These are phyloP conservation scores for Chelonus insularis DNA, from an alignment of 1,140 invertebrate genomes.

Conservation along the genomic window DNA sequence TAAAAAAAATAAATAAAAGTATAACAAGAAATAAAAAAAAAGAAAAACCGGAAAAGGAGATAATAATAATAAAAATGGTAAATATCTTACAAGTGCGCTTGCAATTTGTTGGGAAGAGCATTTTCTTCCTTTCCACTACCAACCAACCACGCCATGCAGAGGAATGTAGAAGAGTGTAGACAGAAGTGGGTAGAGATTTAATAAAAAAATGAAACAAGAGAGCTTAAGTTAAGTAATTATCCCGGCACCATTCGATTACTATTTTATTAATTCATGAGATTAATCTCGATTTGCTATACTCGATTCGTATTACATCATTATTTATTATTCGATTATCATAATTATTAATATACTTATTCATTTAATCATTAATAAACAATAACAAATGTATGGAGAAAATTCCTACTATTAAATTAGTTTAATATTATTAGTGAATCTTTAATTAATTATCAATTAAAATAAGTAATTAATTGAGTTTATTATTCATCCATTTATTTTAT, in stretches of 20 bases:
- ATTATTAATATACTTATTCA: neutral
- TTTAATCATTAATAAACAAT: neutral
- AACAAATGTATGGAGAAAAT: neutral
- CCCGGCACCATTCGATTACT: slow-evolving; percentile 52
- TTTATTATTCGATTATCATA: neutral
- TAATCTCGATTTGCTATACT: slow-evolving; percentile 33
- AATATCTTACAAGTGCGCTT: slow-evolving; percentile 71
- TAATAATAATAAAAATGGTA: slow-evolving; percentile 58
- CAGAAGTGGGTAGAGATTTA: slow-evolving; percentile 60
- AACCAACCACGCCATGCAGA: slow-evolving; percentile 66
- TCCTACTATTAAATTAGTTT: neutral
- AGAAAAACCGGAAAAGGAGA: neutral
- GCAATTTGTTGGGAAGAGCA: slow-evolving; percentile 71
- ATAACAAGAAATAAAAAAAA: neutral
- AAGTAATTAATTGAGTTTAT: neutral
- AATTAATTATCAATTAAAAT: neutral
- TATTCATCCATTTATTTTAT: neutral
- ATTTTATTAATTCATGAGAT: slow-evolving; percentile 39
- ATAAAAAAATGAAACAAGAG: slow-evolving; percentile 60
- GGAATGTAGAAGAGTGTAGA: slow-evolving; percentile 65
- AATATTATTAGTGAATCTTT: neutral
- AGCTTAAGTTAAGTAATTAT: slow-evolving; percentile 56
- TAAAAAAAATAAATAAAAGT: slow-evolving; percentile 6
- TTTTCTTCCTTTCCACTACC: slow-evolving; percentile 72
- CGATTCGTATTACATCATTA: slow-evolving; percentile 39